Conservation (phyloP, 2,888 invertebrate genomes). For the Campoplex nolae region DNA sequence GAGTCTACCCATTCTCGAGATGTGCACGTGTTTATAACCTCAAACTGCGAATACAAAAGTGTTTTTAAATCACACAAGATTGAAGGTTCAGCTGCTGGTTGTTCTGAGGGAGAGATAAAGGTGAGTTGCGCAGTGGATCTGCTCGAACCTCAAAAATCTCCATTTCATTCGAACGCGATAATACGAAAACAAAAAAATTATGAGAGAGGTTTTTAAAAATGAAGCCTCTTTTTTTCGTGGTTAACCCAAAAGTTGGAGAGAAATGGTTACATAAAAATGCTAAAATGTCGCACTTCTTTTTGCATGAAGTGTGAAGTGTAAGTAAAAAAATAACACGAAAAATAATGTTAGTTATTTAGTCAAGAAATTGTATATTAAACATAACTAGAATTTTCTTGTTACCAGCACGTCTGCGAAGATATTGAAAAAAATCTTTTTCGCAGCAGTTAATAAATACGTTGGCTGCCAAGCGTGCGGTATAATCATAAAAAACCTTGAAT, state of each 20-base stretch:
- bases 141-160: neutral
- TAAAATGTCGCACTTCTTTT: neutral
- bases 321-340: no score
- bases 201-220: neutral
- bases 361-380: no score
- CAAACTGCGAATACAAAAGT: neutral
- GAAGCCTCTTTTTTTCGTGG: no score
- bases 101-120: no score
- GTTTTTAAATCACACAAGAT: neutral
- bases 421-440: neutral
- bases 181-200: neutral
- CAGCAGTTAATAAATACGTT: neutral
- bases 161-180: neutral
- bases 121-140: no score
- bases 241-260: no score
- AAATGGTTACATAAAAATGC: no score
- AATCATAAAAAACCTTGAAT: neutral
- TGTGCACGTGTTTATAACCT: constrained; percentile 39
- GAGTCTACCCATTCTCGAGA: constrained; percentile 33
- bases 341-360: no score
- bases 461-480: neutral
- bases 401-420: neutral
- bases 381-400: no score
- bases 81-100: no score
- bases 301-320: neutral